These are phyloP conservation scores for Sminthurinus aureus DNA, from an alignment of 2,888 invertebrate species.

Conservation along the genomic window DNA sequence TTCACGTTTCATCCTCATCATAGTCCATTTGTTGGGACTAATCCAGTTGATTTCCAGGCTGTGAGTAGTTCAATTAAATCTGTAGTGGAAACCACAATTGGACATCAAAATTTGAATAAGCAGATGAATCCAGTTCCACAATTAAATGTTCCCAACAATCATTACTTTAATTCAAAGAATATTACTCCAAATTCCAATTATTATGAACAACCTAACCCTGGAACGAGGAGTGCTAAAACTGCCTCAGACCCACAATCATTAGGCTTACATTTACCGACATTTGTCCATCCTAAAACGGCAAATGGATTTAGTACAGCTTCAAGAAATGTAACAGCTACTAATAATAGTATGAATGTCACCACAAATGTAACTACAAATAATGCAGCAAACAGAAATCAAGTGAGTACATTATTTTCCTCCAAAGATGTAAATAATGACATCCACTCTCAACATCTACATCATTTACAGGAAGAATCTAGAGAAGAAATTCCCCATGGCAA, in stretches of 20 bases:
- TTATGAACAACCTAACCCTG: neutral
- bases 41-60: neutral
- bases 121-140: neutral
- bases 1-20: neutral
- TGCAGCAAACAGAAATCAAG: neutral
- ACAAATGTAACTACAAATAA: neutral
- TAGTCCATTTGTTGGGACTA: neutral
- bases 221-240: neutral
- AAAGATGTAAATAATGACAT: too few relatives aligned
- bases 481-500: neutral
- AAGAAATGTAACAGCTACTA: neutral
- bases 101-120: neutral
- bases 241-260: neutral
- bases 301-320: neutral
- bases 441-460: neutral
- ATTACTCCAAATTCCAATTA: neutral
- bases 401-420: neutral
- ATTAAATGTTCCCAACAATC: neutral
- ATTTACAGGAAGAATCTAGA: neutral
- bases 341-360: neutral
- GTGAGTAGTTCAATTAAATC: conserved; percentile 13
- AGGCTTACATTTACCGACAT: neutral
- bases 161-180: too few relatives aligned
- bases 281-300: neutral
- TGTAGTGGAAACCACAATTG: conserved; percentile 2